Evolutionary conservation across 2,113 vertebrate species (phyloP).

Genomic region (Panthera uncia): DNA sequence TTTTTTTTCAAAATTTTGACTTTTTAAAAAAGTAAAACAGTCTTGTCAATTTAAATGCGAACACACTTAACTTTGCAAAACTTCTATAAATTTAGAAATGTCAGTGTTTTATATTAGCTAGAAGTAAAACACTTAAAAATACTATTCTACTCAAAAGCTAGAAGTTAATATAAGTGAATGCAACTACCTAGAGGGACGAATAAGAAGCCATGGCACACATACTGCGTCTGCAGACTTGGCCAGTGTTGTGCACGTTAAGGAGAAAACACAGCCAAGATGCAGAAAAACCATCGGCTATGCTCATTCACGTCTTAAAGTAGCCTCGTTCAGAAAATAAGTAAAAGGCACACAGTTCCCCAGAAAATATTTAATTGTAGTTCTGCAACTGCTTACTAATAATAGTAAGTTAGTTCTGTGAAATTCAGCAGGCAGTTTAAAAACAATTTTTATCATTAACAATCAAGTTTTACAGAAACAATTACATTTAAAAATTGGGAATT

Average conservation of each 20-base stretch:
- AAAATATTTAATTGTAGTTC: not conserved
- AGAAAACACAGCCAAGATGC: not conserved
- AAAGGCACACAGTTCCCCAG: not conserved
- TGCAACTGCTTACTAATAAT: constrained; percentile 3
- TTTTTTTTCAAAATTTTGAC: not conserved
- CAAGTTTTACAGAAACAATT: constrained; percentile 24
- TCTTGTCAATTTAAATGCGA: constrained; percentile 31
- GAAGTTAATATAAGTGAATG: not conserved
- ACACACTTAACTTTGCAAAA: constrained; percentile 39
- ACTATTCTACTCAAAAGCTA: constrained; percentile 41
- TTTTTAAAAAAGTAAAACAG: constrained; percentile 25
- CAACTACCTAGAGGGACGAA: not conserved
- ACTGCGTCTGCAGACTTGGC: not conserved
- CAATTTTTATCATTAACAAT: not conserved
- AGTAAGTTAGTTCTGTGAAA: constrained; percentile 19
- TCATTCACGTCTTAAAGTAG: not conserved
- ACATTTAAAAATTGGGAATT: constrained; percentile 1
- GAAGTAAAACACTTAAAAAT: constrained; percentile 36
- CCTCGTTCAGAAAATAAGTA: not conserved
- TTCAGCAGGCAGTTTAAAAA: not conserved
- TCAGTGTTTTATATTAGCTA: constrained; percentile 12
- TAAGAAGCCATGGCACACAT: not conserved
- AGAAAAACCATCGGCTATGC: not conserved
- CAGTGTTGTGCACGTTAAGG: not conserved
- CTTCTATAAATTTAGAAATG: constrained; percentile 27